phyloP scores from a whole-genome alignment of 2,113 vertebrate genomes.

The Gallinago media region DNA sequence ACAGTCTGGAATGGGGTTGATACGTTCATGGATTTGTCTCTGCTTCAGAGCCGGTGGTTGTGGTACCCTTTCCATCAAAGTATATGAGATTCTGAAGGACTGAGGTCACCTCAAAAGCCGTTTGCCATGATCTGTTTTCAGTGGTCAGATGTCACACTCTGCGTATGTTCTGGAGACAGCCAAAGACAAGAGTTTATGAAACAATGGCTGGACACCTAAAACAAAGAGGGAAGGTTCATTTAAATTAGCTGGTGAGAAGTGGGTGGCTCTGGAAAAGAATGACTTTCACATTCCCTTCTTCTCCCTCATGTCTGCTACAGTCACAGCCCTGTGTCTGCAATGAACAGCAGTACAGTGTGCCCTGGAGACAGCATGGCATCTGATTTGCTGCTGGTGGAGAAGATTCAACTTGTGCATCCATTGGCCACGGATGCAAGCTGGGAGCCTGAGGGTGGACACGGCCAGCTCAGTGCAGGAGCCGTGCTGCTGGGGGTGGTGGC shows the following conservation, averaged over 20 bases:
- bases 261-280: neutral
- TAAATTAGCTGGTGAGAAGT: neutral
- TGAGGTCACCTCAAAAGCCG: fast-evolving
- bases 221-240: fast-evolving
- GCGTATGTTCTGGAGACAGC: fast-evolving
- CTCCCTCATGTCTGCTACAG: neutral
- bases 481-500: neutral
- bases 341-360: fast-evolving
- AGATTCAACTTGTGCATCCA: neutral
- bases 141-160: neutral
- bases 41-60: neutral
- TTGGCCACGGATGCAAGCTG: neutral
- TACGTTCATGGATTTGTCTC: neutral
- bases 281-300: neutral
- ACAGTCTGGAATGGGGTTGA: neutral
- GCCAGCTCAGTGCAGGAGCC: neutral
- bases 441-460: neutral
- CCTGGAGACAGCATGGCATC: fast-evolving
- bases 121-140: neutral
- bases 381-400: neutral
- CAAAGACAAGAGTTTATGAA: neutral
- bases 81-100: neutral
- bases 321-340: neutral
- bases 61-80: fast-evolving
- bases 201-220: neutral